phyloP scores from a whole-genome alignment of 2,888 invertebrate species.

The Ectropis crepuscularia region DNA sequence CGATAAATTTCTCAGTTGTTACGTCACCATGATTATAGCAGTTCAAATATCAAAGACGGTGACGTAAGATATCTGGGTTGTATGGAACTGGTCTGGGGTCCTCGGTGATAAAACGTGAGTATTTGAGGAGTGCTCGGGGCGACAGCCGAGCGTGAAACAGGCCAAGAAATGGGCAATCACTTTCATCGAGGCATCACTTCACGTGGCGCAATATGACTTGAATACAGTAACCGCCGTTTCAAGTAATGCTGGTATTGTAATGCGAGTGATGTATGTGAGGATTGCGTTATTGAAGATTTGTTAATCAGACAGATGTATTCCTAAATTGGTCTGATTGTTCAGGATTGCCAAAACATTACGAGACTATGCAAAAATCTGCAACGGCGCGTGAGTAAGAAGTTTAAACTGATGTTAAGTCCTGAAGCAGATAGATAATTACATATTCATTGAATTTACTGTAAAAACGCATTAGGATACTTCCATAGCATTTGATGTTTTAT shows the following conservation, averaged over 20 bases:
- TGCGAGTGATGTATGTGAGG: constrained; percentile 39
- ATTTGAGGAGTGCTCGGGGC: constrained; percentile 47
- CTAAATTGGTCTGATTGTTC: constrained; percentile 27
- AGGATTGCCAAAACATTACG: constrained; percentile 26
- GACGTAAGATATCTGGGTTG: constrained; percentile 37
- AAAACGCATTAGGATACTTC: too few relatives aligned
- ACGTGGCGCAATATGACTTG: constrained; percentile 50
- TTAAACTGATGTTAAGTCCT: not conserved
- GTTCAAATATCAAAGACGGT: constrained; percentile 40
- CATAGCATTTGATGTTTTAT: too few relatives aligned
- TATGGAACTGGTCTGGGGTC: constrained; percentile 38
- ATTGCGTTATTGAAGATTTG: constrained; percentile 39
- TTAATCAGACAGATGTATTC: constrained; percentile 32
- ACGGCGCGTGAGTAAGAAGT: not conserved
- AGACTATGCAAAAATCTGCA: constrained; percentile 17
- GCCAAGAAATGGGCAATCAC: constrained; percentile 54
- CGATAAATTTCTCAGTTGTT: constrained; percentile 41
- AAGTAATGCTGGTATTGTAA: constrained; percentile 47
- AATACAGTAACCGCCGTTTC: constrained; percentile 25
- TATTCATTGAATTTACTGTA: too few relatives aligned
- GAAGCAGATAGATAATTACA: too few relatives aligned
- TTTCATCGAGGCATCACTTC: constrained; percentile 62
- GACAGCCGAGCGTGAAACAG: constrained; percentile 43
- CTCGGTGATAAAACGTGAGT: constrained; percentile 44
- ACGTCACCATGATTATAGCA: constrained; percentile 36